These are phyloP conservation scores for Pteromalus puparum DNA, from an alignment of 1,140 invertebrate species.

Conservation along the genomic window DNA sequence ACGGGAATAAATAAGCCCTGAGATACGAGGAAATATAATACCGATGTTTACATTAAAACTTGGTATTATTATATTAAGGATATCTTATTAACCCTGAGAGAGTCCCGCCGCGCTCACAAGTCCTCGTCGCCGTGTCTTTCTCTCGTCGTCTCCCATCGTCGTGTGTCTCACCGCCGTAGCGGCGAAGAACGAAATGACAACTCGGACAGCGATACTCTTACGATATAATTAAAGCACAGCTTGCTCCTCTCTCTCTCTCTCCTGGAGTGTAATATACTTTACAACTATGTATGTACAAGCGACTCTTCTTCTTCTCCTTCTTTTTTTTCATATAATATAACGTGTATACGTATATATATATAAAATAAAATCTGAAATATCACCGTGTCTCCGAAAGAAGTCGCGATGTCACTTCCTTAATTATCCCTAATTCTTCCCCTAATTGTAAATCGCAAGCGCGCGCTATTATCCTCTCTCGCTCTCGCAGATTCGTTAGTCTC, in stretches of 20 bases:
- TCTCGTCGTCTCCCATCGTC: not conserved
- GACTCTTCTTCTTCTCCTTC: too few relatives aligned
- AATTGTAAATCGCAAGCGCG: constrained; percentile 43
- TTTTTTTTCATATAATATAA: too few relatives aligned
- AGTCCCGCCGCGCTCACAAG: not conserved
- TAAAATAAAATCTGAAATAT: constrained; percentile 4
- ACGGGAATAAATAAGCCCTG: not conserved
- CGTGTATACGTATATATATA: too few relatives aligned
- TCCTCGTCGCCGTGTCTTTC: too few relatives aligned
- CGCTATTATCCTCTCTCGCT: not conserved
- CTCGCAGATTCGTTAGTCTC: constrained; percentile 31
- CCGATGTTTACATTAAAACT: constrained; percentile 23
- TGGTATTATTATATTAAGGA: constrained; percentile 23
- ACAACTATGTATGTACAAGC: constrained; percentile 15
- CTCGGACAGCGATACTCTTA: constrained; percentile 32
- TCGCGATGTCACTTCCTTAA: constrained; percentile 44
- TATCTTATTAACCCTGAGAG: constrained; percentile 26
- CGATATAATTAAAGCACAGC: constrained; percentile 32
- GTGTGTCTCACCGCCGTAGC: not conserved
- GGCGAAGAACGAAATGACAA: constrained; percentile 29
- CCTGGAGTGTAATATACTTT: not conserved
- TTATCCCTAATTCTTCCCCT: constrained; percentile 42
- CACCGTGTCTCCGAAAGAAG: not conserved
- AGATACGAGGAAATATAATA: constrained; percentile 13
- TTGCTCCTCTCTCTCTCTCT: not conserved